Conservation (phyloP, 2,888 invertebrate genomes). For the Neuroscelio doddi region DNA sequence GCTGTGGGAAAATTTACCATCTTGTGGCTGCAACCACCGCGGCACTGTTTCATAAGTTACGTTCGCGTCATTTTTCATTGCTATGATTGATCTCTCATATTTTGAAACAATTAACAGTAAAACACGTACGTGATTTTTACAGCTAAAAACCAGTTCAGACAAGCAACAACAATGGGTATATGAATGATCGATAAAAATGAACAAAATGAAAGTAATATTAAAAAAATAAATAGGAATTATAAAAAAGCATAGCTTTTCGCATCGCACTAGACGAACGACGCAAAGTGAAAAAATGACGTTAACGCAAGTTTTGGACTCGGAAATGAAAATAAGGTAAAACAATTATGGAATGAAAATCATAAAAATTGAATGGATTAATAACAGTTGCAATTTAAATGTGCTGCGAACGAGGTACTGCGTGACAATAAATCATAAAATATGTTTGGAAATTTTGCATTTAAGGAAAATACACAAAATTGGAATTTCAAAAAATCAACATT, state of each 20-base stretch:
- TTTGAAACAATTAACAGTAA: slow-evolving; percentile 14
- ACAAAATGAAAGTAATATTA: not conserved
- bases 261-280: slow-evolving; percentile 21
- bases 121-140: slow-evolving; percentile 19
- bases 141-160: slow-evolving; percentile 31
- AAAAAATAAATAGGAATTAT: slow-evolving; percentile 10
- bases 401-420: too few species aligned
- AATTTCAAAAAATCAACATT: too few species aligned
- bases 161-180: not conserved
- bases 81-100: slow-evolving; percentile 23
- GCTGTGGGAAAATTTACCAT: slow-evolving; percentile 70
- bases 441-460: too few species aligned
- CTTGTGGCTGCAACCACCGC: slow-evolving; percentile 72
- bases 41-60: slow-evolving; percentile 70
- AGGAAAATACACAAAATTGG: too few species aligned
- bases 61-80: slow-evolving; percentile 63
- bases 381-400: not conserved
- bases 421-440: too few species aligned
- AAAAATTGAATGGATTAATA: slow-evolving; percentile 31
- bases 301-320: slow-evolving; percentile 43
- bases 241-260: slow-evolving; percentile 36
- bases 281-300: slow-evolving; percentile 42
- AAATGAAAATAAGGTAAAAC: slow-evolving; percentile 32
- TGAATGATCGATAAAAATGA: slow-evolving; percentile 20
- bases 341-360: not conserved